phyloP scores from a whole-genome alignment of 2,797 vertebrate genomes.

The Podarcis lilfordi region DNA sequence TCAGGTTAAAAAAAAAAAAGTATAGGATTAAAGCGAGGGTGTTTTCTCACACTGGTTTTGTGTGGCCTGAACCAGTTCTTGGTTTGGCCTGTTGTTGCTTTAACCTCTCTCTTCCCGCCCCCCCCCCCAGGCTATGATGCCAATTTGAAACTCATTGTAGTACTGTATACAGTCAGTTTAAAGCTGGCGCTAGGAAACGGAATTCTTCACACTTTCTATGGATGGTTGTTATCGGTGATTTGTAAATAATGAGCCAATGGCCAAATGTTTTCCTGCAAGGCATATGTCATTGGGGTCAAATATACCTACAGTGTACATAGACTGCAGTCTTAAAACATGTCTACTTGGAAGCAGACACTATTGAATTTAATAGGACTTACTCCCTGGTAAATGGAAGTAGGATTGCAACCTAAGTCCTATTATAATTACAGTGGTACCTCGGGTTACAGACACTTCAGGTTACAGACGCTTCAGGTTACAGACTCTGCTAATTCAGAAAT shows the following conservation, averaged over 20 bases:
- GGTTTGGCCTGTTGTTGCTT: too few relatives aligned
- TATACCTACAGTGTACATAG: background rate
- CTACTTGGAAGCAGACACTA: background rate
- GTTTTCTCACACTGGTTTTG: too few relatives aligned
- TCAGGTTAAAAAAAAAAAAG: background rate
- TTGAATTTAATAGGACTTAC: background rate
- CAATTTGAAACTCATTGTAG: background rate
- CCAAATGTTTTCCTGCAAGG: background rate
- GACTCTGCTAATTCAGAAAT: too few relatives aligned
- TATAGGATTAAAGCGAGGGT: background rate
- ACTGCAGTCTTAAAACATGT: background rate
- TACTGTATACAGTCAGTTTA: background rate
- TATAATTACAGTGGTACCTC: background rate
- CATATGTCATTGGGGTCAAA: background rate
- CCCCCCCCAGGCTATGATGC: too few relatives aligned
- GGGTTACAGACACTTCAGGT: too few relatives aligned
- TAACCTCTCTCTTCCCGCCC: too few relatives aligned
- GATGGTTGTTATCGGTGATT: background rate
- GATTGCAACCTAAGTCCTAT: background rate
- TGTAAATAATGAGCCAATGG: background rate
- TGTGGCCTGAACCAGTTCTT: background rate
- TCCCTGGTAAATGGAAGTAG: background rate
- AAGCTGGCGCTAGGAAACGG: background rate
- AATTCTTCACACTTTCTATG: background rate
- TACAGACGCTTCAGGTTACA: too few relatives aligned